Percentiles rank a stretch among this genome's conserved stretches.
phyloP scores from a whole-genome alignment of 2,888 invertebrate species.

The Endomychus coccineus region DNA sequence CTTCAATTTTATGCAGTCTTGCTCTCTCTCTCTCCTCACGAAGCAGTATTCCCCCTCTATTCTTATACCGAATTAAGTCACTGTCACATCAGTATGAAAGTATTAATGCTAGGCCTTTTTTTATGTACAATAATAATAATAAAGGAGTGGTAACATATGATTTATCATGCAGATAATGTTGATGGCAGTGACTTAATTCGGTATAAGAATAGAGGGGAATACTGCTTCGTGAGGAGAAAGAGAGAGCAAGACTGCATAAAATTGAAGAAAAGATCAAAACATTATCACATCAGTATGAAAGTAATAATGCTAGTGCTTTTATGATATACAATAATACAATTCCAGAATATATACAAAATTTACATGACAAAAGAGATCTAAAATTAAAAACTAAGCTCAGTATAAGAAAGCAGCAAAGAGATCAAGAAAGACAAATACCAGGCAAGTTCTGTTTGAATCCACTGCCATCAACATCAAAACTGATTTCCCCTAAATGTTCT shows the following conservation, averaged over 20 bases:
- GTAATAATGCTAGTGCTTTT: slow-evolving; percentile 49
- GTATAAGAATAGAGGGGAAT: slow-evolving; percentile 82
- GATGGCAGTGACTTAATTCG: slow-evolving; percentile 45
- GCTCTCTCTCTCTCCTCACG: slow-evolving; percentile 60
- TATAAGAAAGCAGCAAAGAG: slow-evolving; percentile 46
- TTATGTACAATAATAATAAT: slow-evolving; percentile 61
- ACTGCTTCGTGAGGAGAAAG: slow-evolving; percentile 77
- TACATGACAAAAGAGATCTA: slow-evolving; percentile 56
- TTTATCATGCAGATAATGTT: slow-evolving; percentile 65
- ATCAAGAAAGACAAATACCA: slow-evolving; percentile 22
- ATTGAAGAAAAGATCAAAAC: slow-evolving; percentile 59
- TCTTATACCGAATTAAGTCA: slow-evolving; percentile 73
- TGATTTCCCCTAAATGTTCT: slow-evolving; percentile 3
- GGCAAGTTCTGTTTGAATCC: slow-evolving; percentile 18
- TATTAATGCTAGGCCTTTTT: slow-evolving; percentile 56
- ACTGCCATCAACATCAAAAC: slow-evolving; percentile 20
- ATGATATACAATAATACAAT: slow-evolving; percentile 57
- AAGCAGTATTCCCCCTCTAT: slow-evolving; percentile 69
- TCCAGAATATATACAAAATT: slow-evolving; percentile 52
- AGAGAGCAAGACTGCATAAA: slow-evolving; percentile 67
- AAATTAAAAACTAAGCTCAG: slow-evolving; percentile 49
- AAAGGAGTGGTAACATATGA: slow-evolving; percentile 66
- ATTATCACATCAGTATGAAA: slow-evolving; percentile 50
- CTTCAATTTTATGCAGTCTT: slow-evolving; percentile 64
- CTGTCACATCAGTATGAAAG: slow-evolving; percentile 57